phyloP scores from a whole-genome alignment of 2,113 vertebrate genomes.

The Ciconia stormi region DNA sequence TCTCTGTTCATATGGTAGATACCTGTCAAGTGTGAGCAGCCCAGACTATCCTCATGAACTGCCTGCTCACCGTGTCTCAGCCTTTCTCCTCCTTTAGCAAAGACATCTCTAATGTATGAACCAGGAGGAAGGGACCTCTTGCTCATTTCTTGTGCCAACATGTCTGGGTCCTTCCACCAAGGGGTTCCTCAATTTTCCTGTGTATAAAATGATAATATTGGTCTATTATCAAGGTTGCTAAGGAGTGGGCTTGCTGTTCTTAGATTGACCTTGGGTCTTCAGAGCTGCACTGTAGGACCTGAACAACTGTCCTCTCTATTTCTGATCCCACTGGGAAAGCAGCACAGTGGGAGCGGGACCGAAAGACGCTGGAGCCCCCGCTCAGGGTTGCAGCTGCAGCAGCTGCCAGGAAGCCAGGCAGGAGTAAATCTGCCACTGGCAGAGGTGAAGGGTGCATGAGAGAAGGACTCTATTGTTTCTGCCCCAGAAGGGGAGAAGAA shows the following conservation, averaged over 20 bases:
- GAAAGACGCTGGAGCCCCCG: fast-evolving
- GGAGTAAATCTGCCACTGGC: constrained; percentile 43
- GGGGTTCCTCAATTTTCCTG: not conserved
- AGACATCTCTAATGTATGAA: not conserved
- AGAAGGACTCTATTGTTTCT: not conserved
- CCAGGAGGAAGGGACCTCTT: not conserved
- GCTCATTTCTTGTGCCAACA: not conserved
- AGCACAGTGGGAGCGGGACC: not conserved
- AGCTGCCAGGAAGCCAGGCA: constrained; percentile 39
- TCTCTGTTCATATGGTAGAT: not conserved
- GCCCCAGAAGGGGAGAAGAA: not conserved
- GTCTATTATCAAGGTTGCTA: not conserved
- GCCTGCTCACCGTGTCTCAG: not conserved
- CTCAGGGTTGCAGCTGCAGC: constrained; percentile 26
- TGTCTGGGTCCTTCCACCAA: not conserved
- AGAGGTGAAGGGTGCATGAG: not conserved
- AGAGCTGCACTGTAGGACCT: not conserved
- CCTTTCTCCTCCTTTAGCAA: not conserved
- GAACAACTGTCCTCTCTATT: not conserved
- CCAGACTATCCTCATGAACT: not conserved
- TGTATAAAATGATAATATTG: not conserved
- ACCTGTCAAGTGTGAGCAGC: not conserved
- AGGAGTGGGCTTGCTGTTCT: not conserved
- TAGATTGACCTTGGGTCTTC: not conserved
- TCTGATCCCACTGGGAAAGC: not conserved